Conservation (phyloP, 1,140 invertebrate genomes). For the Octopus bimaculoides region DNA sequence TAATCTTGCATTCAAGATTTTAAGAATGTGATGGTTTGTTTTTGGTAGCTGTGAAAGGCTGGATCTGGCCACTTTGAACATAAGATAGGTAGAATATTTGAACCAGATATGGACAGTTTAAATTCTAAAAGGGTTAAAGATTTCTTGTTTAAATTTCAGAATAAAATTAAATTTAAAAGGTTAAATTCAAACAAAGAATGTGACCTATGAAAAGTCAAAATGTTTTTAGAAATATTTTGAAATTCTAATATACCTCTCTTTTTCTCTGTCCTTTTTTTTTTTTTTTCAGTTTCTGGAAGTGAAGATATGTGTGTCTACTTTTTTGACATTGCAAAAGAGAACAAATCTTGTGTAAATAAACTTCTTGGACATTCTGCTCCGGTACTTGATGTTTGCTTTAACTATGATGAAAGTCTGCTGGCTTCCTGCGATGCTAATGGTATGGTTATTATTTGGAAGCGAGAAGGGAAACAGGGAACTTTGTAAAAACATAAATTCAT, state of each 20-base stretch:
- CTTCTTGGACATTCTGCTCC: constrained; percentile 80
- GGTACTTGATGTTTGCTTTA: constrained; percentile 80
- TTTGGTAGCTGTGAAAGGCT: no score
- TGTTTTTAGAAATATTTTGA: no score
- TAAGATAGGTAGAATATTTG: no score
- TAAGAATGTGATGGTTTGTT: no score
- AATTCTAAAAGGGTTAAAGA: no score
- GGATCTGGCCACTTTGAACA: no score
- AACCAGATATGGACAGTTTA: no score
- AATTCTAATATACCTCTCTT: not conserved
- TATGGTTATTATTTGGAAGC: constrained; percentile 82
- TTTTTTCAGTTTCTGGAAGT: constrained; percentile 72
- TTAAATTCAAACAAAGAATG: no score
- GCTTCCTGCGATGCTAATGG: constrained; percentile 82
- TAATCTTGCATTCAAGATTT: no score
- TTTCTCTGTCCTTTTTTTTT: constrained; percentile 6
- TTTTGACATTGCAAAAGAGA: constrained; percentile 73
- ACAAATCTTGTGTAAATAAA: constrained; percentile 74
- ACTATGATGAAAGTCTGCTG: constrained; percentile 84
- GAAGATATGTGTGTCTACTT: constrained; percentile 86
- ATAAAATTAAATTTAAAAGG: no score
- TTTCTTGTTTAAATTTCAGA: no score
- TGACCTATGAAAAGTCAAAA: no score
- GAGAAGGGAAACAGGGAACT: constrained; percentile 55
- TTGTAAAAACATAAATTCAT: constrained; percentile 21